Conservation (phyloP, 2,888 invertebrate genomes). For the Melinaea marsaeus region DNA sequence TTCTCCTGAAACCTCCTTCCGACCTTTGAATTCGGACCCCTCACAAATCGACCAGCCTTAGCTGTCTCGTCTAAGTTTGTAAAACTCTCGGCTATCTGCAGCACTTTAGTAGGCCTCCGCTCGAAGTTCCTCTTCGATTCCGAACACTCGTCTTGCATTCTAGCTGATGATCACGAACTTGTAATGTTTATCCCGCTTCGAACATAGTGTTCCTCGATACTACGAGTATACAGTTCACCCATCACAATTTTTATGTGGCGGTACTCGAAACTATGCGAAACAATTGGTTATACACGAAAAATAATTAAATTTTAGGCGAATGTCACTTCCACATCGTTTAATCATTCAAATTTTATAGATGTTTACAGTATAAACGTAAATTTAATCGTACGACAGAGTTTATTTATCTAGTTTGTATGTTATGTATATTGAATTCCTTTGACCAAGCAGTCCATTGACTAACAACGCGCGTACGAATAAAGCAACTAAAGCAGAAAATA, state of each 20-base stretch:
- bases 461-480: conserved; percentile 63
- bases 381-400: conserved; percentile 24
- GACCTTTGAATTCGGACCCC: conserved; percentile 66
- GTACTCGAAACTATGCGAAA: conserved; percentile 64
- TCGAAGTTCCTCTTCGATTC: conserved; percentile 67
- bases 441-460: conserved; percentile 61
- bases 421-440: conserved; percentile 52
- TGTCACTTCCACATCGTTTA: conserved; percentile 69
- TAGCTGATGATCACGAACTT: conserved; percentile 55
- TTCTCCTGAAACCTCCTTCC: conserved; percentile 58
- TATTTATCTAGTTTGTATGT: conserved; percentile 51
- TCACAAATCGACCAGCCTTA: conserved; percentile 67
- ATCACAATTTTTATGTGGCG: conserved; percentile 53
- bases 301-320: conserved; percentile 55
- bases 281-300: conserved; percentile 63
- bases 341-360: conserved; percentile 49
- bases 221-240: conserved; percentile 49
- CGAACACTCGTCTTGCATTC: conserved; percentile 72
- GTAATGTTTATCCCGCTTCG: conserved; percentile 63
- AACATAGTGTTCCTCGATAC: conserved; percentile 65
- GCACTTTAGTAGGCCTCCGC: conserved; percentile 72
- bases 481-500: conserved; percentile 70
- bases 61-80: conserved; percentile 74
- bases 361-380: conserved; percentile 34
- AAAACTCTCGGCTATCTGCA: conserved; percentile 76